Evolutionary conservation across 2,797 vertebrate genomes (phyloP), one percentile per base, ranked within the genome.

Genomic region (Acanthis flammea): DNA sequence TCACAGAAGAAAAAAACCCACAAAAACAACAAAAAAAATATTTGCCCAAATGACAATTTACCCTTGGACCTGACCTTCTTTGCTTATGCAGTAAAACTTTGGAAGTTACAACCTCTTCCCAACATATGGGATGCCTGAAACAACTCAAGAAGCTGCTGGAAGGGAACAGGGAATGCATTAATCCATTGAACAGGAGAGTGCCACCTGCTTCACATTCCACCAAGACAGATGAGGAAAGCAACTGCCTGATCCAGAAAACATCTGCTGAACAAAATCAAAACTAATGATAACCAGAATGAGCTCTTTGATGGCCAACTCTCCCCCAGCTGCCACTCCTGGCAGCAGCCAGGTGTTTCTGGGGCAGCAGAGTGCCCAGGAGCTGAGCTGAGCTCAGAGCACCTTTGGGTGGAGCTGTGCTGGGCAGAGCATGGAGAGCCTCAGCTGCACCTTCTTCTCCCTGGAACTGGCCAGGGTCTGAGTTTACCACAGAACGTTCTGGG

Each of bases 261-360:
- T 96, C 97, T 98, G 97, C 95, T 97, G 80, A 95, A 95, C 93
- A 96, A 97, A 97, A 97, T 94, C 94, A 93, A 82, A 97, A 96
- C 95, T 78, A 97, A 97, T 71, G 88, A 92, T 70, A 93, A 95
- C 88, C 95, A 97, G 93, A 86, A 96, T 19, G 68, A 94, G 79
- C 86, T 90, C 62, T 94, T 94, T 93, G 91, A 90, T 85, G 85
- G 74, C 87, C 30, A 0, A 91, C 80, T 93, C 91, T 95, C 78
- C 93, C 57, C 66, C 97, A 97, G 96, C 95, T 97, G 97, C 86
- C 88, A 45, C 88, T 94, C 79, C 37, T 51, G 17, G 86, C 88
- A 89, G 86, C 75, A 96, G 90, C 63, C 88, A 86, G 76, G 76
- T 61, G 53, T 65, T 53, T 22, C 41, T 50, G 53, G 93, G 14